A percentile compares a stretch with the other conserved stretches of the same genome.
Conservation (phyloP, 1,140 invertebrate genomes). For the Rhagoletis pomonella region DNA sequence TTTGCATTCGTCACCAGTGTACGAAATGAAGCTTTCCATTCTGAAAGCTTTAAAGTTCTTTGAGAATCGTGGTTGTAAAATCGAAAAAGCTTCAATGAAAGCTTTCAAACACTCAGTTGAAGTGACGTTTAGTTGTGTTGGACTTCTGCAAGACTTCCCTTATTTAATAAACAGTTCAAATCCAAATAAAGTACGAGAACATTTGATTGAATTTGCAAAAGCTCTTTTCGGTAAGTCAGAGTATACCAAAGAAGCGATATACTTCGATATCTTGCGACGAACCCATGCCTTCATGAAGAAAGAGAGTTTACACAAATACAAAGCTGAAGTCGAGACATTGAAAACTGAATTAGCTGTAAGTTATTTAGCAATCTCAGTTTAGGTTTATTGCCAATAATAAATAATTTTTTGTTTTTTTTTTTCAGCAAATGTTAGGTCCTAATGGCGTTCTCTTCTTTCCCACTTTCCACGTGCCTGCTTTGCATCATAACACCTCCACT, state of each 20-base stretch:
- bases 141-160: slow-evolving; percentile 58
- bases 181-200: not conserved
- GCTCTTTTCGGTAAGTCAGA: slow-evolving; percentile 59
- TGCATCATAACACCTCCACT: slow-evolving; percentile 79
- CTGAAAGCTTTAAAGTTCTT: slow-evolving; percentile 61
- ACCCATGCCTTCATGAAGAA: slow-evolving; percentile 63
- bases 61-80: slow-evolving; percentile 57
- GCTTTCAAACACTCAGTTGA: slow-evolving; percentile 64
- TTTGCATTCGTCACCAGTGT: slow-evolving; percentile 61
- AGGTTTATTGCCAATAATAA: not conserved
- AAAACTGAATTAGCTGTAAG: slow-evolving; percentile 64
- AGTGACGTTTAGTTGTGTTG: slow-evolving; percentile 61
- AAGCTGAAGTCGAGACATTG: slow-evolving; percentile 55
- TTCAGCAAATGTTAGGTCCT: slow-evolving; percentile 77
- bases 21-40: slow-evolving; percentile 61
- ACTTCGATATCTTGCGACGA: slow-evolving; percentile 65
- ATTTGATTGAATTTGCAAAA: slow-evolving; percentile 58
- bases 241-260: slow-evolving; percentile 63
- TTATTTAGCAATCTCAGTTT: slow-evolving; percentile 12
- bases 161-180: slow-evolving; percentile 56
- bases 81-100: slow-evolving; percentile 57
- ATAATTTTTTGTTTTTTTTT: slow-evolving; percentile 55
- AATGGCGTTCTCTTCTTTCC: slow-evolving; percentile 87
- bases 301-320: slow-evolving; percentile 58
- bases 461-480: slow-evolving; percentile 79